A percentile compares a stretch with the other conserved stretches of the same genome.
These are phyloP conservation scores for Miichthys miiuy DNA, from an alignment of 2,797 vertebrate genomes.

Conservation along the genomic window DNA sequence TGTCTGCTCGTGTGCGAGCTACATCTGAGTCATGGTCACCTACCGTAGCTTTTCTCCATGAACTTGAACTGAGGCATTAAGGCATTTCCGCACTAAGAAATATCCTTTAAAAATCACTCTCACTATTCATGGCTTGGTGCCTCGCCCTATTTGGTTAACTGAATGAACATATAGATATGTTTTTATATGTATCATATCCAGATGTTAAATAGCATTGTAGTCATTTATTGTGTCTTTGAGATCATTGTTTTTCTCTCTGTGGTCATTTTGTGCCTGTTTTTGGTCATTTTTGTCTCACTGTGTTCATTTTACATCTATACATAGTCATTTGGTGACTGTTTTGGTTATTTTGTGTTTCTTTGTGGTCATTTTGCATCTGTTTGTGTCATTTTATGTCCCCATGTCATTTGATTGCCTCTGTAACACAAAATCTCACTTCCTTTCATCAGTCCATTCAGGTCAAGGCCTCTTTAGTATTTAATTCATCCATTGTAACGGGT, in stretches of 20 bases:
- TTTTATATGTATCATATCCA: neutral
- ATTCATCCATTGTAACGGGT: neutral
- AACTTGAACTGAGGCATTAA: slow-evolving; percentile 24
- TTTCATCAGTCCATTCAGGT: neutral
- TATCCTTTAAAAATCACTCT: slow-evolving; percentile 48
- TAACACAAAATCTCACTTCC: neutral
- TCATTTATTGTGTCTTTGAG: neutral
- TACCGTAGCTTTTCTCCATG: neutral
- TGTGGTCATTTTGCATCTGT: neutral
- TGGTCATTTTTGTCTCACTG: neutral
- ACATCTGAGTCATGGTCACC: slow-evolving; percentile 26
- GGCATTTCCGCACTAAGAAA: slow-evolving; percentile 38
- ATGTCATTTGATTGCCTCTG: neutral
- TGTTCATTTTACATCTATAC: neutral
- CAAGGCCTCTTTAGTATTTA: neutral
- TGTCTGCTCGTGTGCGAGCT: slow-evolving; percentile 19
- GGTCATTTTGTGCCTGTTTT: neutral
- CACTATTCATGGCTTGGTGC: slow-evolving; percentile 23
- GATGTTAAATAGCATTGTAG: neutral
- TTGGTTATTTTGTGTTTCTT: neutral
- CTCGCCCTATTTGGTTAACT: slow-evolving; percentile 19
- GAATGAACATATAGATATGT: neutral
- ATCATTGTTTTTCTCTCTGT: neutral
- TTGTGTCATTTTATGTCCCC: neutral
- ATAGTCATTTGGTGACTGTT: neutral